Conservation (phyloP, 2,888 invertebrate genomes). For the Ophraella communa region DNA sequence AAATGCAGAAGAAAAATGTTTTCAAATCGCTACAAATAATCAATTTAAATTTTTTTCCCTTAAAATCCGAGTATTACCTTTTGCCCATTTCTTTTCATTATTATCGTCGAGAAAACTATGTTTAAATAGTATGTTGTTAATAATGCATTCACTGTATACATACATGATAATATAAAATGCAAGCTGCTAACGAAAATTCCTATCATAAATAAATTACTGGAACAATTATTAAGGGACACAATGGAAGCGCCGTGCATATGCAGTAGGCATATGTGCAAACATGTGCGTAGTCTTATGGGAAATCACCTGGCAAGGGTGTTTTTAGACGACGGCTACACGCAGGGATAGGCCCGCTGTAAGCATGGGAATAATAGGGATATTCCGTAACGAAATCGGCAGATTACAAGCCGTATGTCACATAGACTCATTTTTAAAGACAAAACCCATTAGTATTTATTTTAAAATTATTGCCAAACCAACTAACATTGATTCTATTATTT, state of each 20-base stretch:
- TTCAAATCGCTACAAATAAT: too few relatives aligned
- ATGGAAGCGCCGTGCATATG: slow-evolving; percentile 50
- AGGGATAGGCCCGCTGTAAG: slow-evolving; percentile 30
- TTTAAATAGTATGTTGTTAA: too few relatives aligned
- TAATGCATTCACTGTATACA: slow-evolving; percentile 3
- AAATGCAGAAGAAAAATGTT: too few relatives aligned
- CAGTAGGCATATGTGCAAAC: slow-evolving; percentile 60
- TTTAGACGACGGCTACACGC: background rate
- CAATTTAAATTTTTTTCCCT: too few relatives aligned
- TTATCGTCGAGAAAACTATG: too few relatives aligned
- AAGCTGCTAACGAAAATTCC: slow-evolving; percentile 54
- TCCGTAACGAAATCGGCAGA: slow-evolving; percentile 6
- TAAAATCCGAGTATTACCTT: too few relatives aligned
- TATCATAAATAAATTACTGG: slow-evolving; percentile 60
- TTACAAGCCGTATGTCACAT: slow-evolving; percentile 3
- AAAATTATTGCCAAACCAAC: too few relatives aligned
- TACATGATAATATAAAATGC: slow-evolving; percentile 31
- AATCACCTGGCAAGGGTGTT: slow-evolving; percentile 58
- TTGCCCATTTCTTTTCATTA: background rate
- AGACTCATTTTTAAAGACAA: background rate
- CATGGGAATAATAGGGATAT: slow-evolving; percentile 50
- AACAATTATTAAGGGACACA: slow-evolving; percentile 57
- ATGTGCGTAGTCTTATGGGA: slow-evolving; percentile 62
- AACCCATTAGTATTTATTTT: too few relatives aligned
- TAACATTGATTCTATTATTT: too few relatives aligned